Conservation (phyloP, 2,113 vertebrate genomes). For the Danionella cerebrum region DNA sequence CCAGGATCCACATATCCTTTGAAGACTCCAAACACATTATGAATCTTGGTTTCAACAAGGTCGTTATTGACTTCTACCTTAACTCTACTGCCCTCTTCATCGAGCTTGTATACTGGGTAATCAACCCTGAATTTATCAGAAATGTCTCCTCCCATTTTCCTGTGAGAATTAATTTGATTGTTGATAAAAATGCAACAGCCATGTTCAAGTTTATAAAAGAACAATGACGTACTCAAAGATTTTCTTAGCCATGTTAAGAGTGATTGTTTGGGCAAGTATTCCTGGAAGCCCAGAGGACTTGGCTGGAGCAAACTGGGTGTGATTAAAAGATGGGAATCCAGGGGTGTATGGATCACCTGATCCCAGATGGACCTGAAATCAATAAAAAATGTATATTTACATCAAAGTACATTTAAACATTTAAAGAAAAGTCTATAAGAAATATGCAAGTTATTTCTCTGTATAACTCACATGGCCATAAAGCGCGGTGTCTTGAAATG, state of each 20-base stretch:
- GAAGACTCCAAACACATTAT: constrained; percentile 85
- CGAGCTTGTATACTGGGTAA: constrained; percentile 46
- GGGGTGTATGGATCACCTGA: constrained; percentile 91
- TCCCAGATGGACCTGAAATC: constrained; percentile 82
- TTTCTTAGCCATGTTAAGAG: constrained; percentile 44
- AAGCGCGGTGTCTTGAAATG: constrained; percentile 24
- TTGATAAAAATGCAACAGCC: background rate
- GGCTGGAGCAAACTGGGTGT: constrained; percentile 81
- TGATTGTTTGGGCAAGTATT: constrained; percentile 84
- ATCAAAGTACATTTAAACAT: background rate
- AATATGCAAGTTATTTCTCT: background rate
- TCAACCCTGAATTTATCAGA: background rate
- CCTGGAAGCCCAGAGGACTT: constrained; percentile 79
- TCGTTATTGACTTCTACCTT: constrained; percentile 72
- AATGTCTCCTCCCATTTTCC: constrained; percentile 58
- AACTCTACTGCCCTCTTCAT: constrained; percentile 44
- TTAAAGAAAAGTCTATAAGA: too few relatives aligned
- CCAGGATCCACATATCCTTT: constrained; percentile 83
- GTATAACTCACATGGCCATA: constrained; percentile 80
- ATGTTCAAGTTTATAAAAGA: background rate
- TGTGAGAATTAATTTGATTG: constrained; percentile 45
- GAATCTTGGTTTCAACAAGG: constrained; percentile 67
- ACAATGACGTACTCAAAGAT: constrained; percentile 67
- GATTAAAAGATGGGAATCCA: constrained; percentile 95
- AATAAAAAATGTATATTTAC: background rate